Evolutionary conservation across 1,140 invertebrate species (phyloP), one percentile per base, ranked within the genome.

Genomic region (Drosophila ohnishii): DNA sequence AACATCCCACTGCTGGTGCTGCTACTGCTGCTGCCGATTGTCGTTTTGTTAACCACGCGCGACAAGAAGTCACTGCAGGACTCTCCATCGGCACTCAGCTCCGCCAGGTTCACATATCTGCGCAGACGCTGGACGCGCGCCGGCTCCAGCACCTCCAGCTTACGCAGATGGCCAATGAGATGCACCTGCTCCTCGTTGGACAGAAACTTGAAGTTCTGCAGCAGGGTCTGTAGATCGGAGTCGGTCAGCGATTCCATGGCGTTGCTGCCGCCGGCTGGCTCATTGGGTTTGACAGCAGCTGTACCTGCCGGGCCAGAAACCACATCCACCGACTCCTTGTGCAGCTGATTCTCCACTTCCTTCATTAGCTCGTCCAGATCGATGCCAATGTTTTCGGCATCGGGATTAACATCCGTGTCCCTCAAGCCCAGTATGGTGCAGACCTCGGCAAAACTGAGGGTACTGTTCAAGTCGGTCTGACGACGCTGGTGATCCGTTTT

Each of bases 171-270:
- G 5, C 94, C 94, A 7, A 97, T 96, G 0, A 97, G 92, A 64
- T 95, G 94, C 61, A 96, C 95, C 75, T 97, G 96, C 83, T 97
- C 96, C 55, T 96, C 95, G 3, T 93, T 94, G 0, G 94, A 95
- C 1, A 97, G 88, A 77, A 96, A 95, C 88, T 95, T 95, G 74
- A 97, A 97, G 86, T 96, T 96, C 82, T 96, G 95, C 34, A 97
- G 88, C 1, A 96, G 86, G 0, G 95, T 94, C 75, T 96, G 95
- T 19, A 97, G 86, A 76, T 97, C 96, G 0, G 94, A 94, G 81
- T 96, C 95, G 0, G 95, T 95, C 1, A 96, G 89, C 19, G 94
- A 94, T 59, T 96, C 95, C 93, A 96, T 94, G n/a, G 91, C 92
- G 51, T 37, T 83, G 75, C 51, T 60, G 6, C 62, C 16, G 1